These are phyloP conservation scores for Horisme vitalbata DNA, from an alignment of 2,888 invertebrate species.

Conservation along the genomic window DNA sequence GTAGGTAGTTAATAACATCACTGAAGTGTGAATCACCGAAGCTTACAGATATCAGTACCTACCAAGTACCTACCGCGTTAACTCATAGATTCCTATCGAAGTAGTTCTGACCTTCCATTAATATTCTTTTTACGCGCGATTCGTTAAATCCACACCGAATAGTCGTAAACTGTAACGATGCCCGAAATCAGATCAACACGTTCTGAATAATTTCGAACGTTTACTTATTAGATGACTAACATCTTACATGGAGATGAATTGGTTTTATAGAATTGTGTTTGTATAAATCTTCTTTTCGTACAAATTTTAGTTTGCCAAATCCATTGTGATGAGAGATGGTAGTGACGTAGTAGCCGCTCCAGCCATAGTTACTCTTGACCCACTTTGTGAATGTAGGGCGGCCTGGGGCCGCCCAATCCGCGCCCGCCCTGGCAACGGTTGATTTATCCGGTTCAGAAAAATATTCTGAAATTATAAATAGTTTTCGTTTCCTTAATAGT, in stretches of 20 bases:
- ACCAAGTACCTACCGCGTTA: too few species aligned
- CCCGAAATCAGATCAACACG: slow-evolving; percentile 36
- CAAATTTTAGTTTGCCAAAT: too few species aligned
- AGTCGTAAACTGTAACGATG: slow-evolving; percentile 49
- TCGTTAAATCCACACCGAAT: slow-evolving; percentile 39
- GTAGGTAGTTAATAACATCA: too few species aligned
- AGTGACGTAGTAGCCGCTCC: slow-evolving; percentile 3
- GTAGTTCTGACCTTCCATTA: slow-evolving; percentile 63
- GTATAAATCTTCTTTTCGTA: too few species aligned
- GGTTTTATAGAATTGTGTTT: too few species aligned
- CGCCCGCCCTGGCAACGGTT: slow-evolving; percentile 34
- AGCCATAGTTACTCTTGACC: slow-evolving; percentile 67
- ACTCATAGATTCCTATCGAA: slow-evolving; percentile 50
- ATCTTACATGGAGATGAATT: slow-evolving; percentile 27
- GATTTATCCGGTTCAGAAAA: background rate
- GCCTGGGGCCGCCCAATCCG: slow-evolving; percentile 41
- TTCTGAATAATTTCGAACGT: slow-evolving; percentile 38
- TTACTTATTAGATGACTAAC: slow-evolving; percentile 14
- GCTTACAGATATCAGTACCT: too few species aligned
- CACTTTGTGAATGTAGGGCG: slow-evolving; percentile 63
- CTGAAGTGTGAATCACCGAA: too few species aligned
- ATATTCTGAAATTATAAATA: background rate
- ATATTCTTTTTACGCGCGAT: slow-evolving; percentile 51
- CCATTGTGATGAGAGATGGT: background rate
- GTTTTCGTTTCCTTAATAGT: too few species aligned